Evolutionary conservation across 1,140 invertebrate genomes (phyloP).

Genomic region (Stegodyphus dumicola): DNA sequence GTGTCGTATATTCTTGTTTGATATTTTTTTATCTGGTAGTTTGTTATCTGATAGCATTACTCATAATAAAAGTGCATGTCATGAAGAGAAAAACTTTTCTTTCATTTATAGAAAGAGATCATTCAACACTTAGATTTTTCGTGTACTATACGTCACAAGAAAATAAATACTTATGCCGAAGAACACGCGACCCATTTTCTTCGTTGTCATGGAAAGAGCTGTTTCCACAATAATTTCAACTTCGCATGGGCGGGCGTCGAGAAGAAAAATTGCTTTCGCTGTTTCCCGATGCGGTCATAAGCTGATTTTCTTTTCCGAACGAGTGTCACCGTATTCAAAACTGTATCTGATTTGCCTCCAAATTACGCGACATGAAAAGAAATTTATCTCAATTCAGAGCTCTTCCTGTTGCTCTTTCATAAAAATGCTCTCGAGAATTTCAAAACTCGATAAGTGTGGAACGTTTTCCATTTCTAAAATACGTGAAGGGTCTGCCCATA

Average conservation of each 20-base stretch:
- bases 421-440: background rate
- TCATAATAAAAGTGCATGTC: no score
- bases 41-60: no score
- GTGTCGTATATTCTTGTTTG: no score
- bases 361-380: background rate
- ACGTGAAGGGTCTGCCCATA: no score
- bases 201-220: slow-evolving; percentile 71
- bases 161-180: slow-evolving; percentile 95
- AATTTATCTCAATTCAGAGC: slow-evolving; percentile 7
- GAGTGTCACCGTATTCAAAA: background rate
- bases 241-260: no score
- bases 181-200: slow-evolving; percentile 91
- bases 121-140: no score
- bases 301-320: background rate
- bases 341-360: background rate
- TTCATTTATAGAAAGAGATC: no score
- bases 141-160: no score
- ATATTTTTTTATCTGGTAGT: no score
- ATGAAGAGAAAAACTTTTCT: no score
- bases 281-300: background rate
- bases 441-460: slow-evolving; percentile 1
- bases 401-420: background rate
- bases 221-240: no score
- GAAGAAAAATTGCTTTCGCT: background rate
- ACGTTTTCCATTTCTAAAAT: background rate